Conservation (phyloP, 2,888 invertebrate species). For the Cheilosia vernalis region DNA sequence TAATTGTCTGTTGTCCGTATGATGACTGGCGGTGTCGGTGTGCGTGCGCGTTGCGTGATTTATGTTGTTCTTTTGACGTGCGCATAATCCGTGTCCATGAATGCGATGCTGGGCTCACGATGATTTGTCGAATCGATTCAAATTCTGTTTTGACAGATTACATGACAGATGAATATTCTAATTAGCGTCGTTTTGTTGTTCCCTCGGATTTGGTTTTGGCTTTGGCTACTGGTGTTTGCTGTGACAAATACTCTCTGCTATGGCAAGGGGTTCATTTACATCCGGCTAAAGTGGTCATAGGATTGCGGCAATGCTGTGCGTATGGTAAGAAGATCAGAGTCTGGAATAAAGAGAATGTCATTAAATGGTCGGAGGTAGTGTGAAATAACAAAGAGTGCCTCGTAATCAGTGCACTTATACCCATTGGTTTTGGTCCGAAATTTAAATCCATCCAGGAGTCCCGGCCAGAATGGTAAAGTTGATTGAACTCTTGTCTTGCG, state of each 20-base stretch:
- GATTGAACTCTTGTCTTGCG: no score
- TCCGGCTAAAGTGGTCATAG: slow-evolving; percentile 43
- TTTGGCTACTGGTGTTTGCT: slow-evolving; percentile 23
- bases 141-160: slow-evolving; percentile 62
- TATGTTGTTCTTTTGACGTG: slow-evolving; percentile 60
- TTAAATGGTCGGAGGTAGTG: slow-evolving; percentile 9
- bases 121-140: slow-evolving; percentile 55
- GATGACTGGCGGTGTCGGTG: background rate
- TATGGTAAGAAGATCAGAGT: slow-evolving; percentile 6
- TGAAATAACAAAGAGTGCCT: slow-evolving; percentile 10
- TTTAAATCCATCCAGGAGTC: background rate
- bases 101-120: slow-evolving; percentile 26
- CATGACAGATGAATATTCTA: slow-evolving; percentile 70
- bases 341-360: slow-evolving; percentile 38
- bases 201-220: slow-evolving; percentile 10
- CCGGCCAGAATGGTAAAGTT: no score
- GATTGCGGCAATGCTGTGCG: background rate
- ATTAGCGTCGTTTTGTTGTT: slow-evolving; percentile 69
- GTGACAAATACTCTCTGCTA: background rate
- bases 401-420: slow-evolving; percentile 32
- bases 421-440: background rate
- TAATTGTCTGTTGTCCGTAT: background rate
- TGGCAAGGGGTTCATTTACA: slow-evolving; percentile 25
- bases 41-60: slow-evolving; percentile 25
- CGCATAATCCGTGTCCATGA: slow-evolving; percentile 61